Evolutionary conservation across 2,113 vertebrate genomes (phyloP).

Genomic region (Scatophagus argus): DNA sequence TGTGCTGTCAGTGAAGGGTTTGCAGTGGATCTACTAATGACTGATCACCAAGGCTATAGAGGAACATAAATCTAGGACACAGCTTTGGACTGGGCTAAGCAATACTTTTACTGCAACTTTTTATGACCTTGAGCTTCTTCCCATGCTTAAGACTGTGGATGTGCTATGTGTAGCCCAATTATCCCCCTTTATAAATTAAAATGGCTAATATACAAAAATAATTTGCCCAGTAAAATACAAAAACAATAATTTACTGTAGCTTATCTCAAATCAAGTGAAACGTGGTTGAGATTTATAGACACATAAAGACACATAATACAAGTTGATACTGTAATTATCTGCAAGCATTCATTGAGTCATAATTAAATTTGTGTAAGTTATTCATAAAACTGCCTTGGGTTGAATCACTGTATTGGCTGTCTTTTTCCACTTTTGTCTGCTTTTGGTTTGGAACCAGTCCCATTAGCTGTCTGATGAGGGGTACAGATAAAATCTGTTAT

Average conservation of each 20-base stretch:
- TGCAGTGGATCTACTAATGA: constrained; percentile 49
- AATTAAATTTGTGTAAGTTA: neutral
- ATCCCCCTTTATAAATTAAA: neutral
- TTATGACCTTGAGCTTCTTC: constrained; percentile 39
- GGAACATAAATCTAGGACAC: constrained; percentile 50
- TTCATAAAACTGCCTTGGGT: neutral
- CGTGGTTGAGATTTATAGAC: neutral
- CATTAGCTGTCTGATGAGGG: neutral
- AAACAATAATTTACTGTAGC: neutral
- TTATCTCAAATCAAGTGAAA: neutral
- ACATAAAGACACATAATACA: neutral
- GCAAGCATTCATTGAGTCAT: constrained; percentile 1
- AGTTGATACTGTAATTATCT: neutral
- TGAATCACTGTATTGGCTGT: neutral
- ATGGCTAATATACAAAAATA: neutral
- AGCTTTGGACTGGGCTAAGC: constrained; percentile 15
- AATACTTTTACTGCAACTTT: constrained; percentile 30
- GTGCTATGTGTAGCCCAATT: neutral
- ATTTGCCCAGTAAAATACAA: neutral
- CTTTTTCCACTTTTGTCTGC: neutral
- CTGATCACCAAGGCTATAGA: constrained; percentile 62
- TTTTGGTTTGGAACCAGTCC: neutral
- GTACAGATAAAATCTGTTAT: constrained; percentile 7
- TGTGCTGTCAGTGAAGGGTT: constrained; percentile 50
- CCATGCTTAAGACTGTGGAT: neutral